Evolutionary conservation across 1,140 invertebrate species (phyloP), one percentile per base, ranked within the genome.

Genomic region (Halyomorpha halys): DNA sequence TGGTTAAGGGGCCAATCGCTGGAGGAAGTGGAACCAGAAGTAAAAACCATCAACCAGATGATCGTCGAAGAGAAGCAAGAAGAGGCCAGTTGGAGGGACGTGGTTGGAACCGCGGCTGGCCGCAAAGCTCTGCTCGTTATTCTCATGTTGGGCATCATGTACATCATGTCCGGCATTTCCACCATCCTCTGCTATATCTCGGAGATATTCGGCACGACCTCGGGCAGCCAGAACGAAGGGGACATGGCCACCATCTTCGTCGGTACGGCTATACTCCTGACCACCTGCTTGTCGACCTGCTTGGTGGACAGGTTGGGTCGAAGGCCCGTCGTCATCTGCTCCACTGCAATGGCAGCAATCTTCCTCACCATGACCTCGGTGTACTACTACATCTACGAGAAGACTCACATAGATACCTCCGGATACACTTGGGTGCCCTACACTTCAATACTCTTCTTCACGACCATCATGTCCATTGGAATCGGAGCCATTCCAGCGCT

Each of bases 311-410:
- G 70, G 53, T 64, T 72, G 1, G 78, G 77, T 13, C 70, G 82
- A 64, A 75, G 79, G 59, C 74, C 79, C 44, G 72, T 85, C 11
- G 72, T 85, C 0, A 69, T 82, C 5, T 66, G 80, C 2, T 80
- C 79, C 18, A 65, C 62, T 5, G 49, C 68, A 21, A 65, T 67
- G 0, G 63, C 65, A 1, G 39, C 63, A 2, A 25, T 66, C 9
- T 64, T 47, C 0, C 62, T 67, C 51, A 44, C 62, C 21, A 59
- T 66, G 21, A 63, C 66, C 49, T 25, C 63, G 19, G 21, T 34
- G 4, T 68, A 68, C 63, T 68, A 65, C 45, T 53, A 63, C 27
- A 18, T 64, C 23, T 14, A 64, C 18, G 18, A 21, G 8, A 6
- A 53, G 14, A 53, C 49, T 15, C 4, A 9, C 8, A 25, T n/a